Evolutionary conservation across 2,888 invertebrate species (phyloP).

Genomic region (Xestia rhomboidea): DNA sequence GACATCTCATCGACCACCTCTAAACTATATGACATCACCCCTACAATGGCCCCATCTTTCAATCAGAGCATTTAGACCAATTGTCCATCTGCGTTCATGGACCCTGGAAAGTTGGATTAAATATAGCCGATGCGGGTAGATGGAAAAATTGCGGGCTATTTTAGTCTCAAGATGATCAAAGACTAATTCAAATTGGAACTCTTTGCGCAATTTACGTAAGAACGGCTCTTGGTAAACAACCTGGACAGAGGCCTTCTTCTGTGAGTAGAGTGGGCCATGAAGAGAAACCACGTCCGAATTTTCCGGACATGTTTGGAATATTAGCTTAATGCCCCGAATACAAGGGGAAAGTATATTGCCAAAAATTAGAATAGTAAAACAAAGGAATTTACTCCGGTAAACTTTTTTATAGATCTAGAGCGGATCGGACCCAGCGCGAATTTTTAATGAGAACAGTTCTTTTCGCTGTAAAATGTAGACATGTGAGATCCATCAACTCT

Average conservation of each 20-base stretch:
- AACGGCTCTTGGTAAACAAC: neutral
- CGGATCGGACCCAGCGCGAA: no score
- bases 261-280: no score
- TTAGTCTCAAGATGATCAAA: neutral
- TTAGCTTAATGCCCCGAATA: no score
- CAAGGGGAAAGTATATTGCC: no score
- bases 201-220: neutral
- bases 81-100: constrained; percentile 23
- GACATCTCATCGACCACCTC: neutral
- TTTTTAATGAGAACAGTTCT: no score
- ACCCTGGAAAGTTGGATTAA: constrained; percentile 11
- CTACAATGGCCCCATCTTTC: constrained; percentile 21
- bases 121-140: constrained; percentile 19
- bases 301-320: neutral
- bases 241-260: neutral
- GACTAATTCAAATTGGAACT: neutral
- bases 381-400: no score
- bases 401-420: no score
- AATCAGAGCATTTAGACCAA: constrained; percentile 22
- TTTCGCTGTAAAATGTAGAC: no score
- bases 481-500: no score
- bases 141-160: constrained; percentile 16
- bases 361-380: no score
- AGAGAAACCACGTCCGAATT: neutral
- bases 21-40: constrained; percentile 11